These are phyloP conservation scores for Platerodrilus igneus DNA, from an alignment of 2,888 invertebrate genomes.

Conservation along the genomic window DNA sequence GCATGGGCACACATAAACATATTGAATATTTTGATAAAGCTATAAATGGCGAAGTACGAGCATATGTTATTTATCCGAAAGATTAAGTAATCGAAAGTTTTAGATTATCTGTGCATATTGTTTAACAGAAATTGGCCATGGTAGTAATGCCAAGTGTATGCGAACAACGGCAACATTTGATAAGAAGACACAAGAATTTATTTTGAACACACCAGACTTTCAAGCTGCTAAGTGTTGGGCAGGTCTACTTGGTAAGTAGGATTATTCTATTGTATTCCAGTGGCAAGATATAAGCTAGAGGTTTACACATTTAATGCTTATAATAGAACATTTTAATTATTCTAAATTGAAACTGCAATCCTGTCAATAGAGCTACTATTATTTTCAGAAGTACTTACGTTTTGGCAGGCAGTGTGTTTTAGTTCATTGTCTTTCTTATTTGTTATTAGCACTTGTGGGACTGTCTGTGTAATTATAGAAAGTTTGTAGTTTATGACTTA, in stretches of 20 bases:
- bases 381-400: too few species aligned
- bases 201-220: constrained; percentile 71
- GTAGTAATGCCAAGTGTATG: constrained; percentile 86
- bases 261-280: background rate
- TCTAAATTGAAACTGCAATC: too few species aligned
- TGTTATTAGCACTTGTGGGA: too few species aligned
- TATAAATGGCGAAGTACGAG: constrained; percentile 38
- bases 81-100: background rate
- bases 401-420: too few species aligned
- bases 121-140: constrained; percentile 86
- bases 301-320: too few species aligned
- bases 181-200: constrained; percentile 63
- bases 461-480: too few species aligned
- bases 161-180: constrained; percentile 80
- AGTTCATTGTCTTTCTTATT: too few species aligned
- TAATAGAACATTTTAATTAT: too few species aligned
- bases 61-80: background rate
- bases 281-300: too few species aligned
- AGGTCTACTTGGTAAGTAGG: constrained; percentile 61
- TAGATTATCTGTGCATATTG: constrained; percentile 71
- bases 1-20: constrained; percentile 63
- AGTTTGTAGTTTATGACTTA: too few species aligned
- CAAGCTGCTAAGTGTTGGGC: constrained; percentile 84
- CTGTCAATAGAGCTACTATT: too few species aligned
- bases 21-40: constrained; percentile 51